Evolutionary conservation across 1,140 invertebrate genomes (phyloP).

Genomic region (Paracyclopina nana): DNA sequence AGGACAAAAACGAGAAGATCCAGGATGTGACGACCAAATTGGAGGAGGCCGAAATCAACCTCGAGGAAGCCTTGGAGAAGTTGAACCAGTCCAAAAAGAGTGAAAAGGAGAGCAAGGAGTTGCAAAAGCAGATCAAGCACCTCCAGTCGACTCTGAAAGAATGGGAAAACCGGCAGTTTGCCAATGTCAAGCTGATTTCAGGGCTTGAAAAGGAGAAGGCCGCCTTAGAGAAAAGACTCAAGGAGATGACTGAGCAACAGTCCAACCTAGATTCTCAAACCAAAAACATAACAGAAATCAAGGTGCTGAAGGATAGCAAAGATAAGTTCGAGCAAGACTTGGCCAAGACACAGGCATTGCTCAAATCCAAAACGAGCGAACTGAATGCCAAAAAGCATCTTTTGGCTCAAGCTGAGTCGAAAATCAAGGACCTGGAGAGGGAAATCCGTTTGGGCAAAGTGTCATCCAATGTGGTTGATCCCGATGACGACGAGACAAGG

Average conservation of each 20-base stretch:
- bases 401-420: not conserved
- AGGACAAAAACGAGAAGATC: slow-evolving; percentile 12
- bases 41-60: not conserved
- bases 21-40: not conserved
- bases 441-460: not conserved
- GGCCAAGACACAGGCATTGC: not conserved
- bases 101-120: slow-evolving; percentile 5
- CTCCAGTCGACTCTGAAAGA: slow-evolving; percentile 9
- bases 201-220: slow-evolving; percentile 7
- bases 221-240: not conserved
- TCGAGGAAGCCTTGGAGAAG: not conserved
- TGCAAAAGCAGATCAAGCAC: not conserved
- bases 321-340: not conserved
- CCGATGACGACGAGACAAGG: not conserved
- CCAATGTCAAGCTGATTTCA: slow-evolving; percentile 4
- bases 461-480: not conserved
- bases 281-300: not conserved
- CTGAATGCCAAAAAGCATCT: not conserved
- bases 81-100: not conserved
- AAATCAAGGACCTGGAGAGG: not conserved
- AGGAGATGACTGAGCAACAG: not conserved
- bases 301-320: not conserved
- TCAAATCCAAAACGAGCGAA: not conserved
- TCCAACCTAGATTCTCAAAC: not conserved
- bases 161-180: slow-evolving; percentile 8